Conservation (phyloP, 2,888 invertebrate species). For the Latrodectus hesperus region DNA sequence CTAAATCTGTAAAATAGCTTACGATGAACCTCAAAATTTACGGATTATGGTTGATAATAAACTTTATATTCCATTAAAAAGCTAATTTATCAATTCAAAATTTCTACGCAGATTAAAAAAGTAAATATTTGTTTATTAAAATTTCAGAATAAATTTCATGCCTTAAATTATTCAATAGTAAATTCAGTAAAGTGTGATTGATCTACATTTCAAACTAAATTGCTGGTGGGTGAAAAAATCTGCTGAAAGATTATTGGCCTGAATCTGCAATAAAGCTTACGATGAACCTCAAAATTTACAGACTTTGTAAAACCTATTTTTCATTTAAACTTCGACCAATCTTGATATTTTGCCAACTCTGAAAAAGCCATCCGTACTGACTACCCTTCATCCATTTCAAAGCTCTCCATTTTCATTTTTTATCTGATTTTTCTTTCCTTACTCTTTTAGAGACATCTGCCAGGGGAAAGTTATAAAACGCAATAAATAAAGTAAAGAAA, state of each 20-base stretch:
- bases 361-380: slow-evolving; percentile 44
- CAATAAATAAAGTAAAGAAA: slow-evolving; percentile 47
- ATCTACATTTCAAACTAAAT: background rate
- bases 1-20: slow-evolving; percentile 15
- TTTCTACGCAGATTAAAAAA: no score
- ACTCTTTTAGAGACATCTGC: slow-evolving; percentile 30
- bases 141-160: no score
- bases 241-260: slow-evolving; percentile 24
- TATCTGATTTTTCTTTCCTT: slow-evolving; percentile 24
- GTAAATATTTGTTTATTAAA: no score
- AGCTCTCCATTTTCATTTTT: slow-evolving; percentile 17
- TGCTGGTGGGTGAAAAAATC: background rate
- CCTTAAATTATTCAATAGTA: no score
- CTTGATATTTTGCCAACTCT: slow-evolving; percentile 60
- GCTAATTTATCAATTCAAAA: no score
- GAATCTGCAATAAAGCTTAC: slow-evolving; percentile 18
- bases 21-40: background rate
- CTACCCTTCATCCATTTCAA: slow-evolving; percentile 12
- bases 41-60: no score
- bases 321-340: slow-evolving; percentile 40
- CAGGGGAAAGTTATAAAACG: slow-evolving; percentile 60
- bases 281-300: slow-evolving; percentile 25
- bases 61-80: no score
- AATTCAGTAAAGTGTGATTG: no score
- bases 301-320: slow-evolving; percentile 26